These are phyloP conservation scores for Pimpla rufipes DNA, from an alignment of 2,888 invertebrate genomes.

Conservation along the genomic window DNA sequence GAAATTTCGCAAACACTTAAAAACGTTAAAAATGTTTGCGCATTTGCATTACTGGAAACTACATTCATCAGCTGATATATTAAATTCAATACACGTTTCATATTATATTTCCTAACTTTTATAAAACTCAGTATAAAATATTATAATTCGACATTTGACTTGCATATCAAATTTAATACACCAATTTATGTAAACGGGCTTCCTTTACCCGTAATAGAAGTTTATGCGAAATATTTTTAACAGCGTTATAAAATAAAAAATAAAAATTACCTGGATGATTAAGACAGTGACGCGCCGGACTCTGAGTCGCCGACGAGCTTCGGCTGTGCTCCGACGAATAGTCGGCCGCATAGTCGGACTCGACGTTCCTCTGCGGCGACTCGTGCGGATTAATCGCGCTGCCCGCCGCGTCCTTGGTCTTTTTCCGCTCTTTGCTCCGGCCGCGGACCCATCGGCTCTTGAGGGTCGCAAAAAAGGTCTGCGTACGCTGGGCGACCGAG, in stretches of 20 bases:
- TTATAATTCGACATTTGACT: too few species aligned
- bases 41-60: too few species aligned
- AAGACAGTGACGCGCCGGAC: constrained; percentile 90
- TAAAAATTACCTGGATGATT: constrained; percentile 86
- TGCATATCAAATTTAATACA: too few species aligned
- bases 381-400: constrained; percentile 78
- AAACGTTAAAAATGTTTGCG: too few species aligned
- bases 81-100: too few species aligned
- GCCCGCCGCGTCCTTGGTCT: constrained; percentile 87
- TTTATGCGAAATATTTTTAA: too few species aligned
- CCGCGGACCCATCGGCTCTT: constrained; percentile 94
- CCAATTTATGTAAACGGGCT: too few species aligned
- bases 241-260: background rate
- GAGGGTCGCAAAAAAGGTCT: constrained; percentile 93
- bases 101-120: too few species aligned
- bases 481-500: constrained; percentile 92
- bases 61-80: too few species aligned
- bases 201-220: too few species aligned
- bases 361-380: constrained; percentile 84
- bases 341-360: constrained; percentile 91
- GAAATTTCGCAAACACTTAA: too few species aligned
- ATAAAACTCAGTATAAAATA: too few species aligned
- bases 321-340: constrained; percentile 92
- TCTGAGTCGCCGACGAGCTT: constrained; percentile 91
- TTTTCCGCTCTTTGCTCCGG: constrained; percentile 90